Percentiles rank a stretch among this genome's conserved stretches.
These are phyloP conservation scores for Drosophila greeni DNA, from an alignment of 2,888 invertebrate species.

Conservation along the genomic window DNA sequence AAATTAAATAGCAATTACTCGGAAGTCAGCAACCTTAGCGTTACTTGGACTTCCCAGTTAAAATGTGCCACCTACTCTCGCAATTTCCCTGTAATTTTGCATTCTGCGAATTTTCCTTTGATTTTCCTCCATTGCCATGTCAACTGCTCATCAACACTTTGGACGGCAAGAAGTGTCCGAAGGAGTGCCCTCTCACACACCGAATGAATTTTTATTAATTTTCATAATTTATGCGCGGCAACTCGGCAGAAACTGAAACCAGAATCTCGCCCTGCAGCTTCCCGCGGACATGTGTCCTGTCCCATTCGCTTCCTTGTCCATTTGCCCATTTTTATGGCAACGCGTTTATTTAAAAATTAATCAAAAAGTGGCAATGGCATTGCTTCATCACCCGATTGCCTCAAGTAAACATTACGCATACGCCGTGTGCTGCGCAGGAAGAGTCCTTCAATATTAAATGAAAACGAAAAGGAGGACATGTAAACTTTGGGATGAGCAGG, in stretches of 20 bases:
- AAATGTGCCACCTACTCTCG: constrained; percentile 45
- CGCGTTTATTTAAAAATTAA: constrained; percentile 71
- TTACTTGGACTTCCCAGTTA: constrained; percentile 16
- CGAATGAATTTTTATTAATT: constrained; percentile 69
- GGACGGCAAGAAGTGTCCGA: constrained; percentile 38
- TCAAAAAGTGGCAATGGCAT: constrained; percentile 60
- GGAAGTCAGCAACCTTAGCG: constrained; percentile 5
- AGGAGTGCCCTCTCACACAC: constrained; percentile 16
- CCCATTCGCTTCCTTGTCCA: constrained; percentile 44
- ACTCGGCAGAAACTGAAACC: constrained; percentile 37
- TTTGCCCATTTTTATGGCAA: constrained; percentile 59
- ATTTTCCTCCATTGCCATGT: constrained; percentile 40
- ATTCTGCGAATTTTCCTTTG: constrained; percentile 49
- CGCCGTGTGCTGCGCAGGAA: constrained; percentile 34
- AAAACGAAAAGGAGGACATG: constrained; percentile 22
- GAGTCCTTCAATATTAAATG: constrained; percentile 60
- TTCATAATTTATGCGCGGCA: constrained; percentile 68
- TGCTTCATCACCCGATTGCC: constrained; percentile 17
- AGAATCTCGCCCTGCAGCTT: constrained; percentile 24
- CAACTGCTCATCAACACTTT: constrained; percentile 63
- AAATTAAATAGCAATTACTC: neutral
- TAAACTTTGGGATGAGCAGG: constrained; percentile 4
- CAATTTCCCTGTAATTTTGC: constrained; percentile 63
- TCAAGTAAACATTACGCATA: constrained; percentile 55
- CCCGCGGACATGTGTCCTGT: constrained; percentile 18